Percentiles rank a stretch among this genome's conserved stretches.
These are phyloP conservation scores for Nasonovia ribisnigri DNA, from an alignment of 2,888 invertebrate species.

Conservation along the genomic window DNA sequence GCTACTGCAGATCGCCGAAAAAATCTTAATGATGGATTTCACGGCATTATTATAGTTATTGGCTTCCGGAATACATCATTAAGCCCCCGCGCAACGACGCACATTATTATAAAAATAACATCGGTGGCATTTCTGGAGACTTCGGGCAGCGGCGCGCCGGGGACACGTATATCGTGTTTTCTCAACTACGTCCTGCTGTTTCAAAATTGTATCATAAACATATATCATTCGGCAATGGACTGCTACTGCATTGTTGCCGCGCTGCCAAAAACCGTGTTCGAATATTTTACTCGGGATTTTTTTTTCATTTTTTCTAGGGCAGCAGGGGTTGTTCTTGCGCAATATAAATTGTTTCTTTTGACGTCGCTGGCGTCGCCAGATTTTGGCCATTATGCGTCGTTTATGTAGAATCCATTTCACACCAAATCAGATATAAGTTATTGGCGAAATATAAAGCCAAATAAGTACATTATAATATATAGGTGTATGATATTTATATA, in stretches of 20 bases:
- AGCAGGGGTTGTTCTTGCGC: background rate
- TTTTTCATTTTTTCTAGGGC: background rate
- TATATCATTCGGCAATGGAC: conserved; percentile 10
- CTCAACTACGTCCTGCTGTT: conserved; percentile 36
- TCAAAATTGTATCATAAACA: background rate
- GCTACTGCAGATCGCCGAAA: conserved; percentile 33
- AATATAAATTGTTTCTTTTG: conserved; percentile 14
- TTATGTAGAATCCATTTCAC: conserved; percentile 15
- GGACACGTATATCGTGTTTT: conserved; percentile 23
- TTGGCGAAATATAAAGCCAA: background rate
- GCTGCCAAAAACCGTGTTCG: background rate
- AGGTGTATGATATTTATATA: background rate
- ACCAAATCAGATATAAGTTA: conserved; percentile 2
- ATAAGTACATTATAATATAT: conserved; percentile 30
- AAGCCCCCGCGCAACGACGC: background rate
- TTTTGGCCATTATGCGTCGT: background rate
- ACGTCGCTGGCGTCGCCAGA: background rate
- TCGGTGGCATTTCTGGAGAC: conserved; percentile 40
- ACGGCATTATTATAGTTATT: background rate
- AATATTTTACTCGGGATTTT: background rate
- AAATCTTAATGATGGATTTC: conserved; percentile 33
- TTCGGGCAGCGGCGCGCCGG: background rate
- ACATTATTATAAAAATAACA: background rate
- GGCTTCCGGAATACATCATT: conserved; percentile 55
- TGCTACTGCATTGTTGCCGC: background rate